A percentile compares a stretch with the other conserved stretches of the same genome.
Evolutionary conservation across 1,140 invertebrate species (phyloP).

Genomic region (Drosophila fuyamai): DNA sequence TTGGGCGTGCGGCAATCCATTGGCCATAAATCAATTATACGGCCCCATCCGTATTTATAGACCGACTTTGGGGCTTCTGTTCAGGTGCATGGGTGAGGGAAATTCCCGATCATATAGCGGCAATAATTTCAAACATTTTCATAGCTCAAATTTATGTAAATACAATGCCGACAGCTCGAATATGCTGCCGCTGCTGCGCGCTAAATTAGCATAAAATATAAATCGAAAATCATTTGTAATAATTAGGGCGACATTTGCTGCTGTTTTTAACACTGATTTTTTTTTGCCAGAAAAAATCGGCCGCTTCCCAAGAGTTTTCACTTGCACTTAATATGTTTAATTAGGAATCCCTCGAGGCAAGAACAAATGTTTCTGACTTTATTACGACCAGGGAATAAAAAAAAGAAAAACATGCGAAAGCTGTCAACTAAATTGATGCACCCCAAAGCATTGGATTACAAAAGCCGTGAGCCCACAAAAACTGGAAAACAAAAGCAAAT

Average conservation of each 20-base stretch:
- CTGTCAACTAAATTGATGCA: conserved; percentile 69
- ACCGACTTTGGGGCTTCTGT: conserved; percentile 29
- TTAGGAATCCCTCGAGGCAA: conserved; percentile 62
- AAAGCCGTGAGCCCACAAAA: conserved; percentile 28
- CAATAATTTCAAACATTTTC: conserved; percentile 65
- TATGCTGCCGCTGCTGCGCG: conserved; percentile 15
- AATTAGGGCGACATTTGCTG: conserved; percentile 71
- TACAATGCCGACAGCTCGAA: conserved; percentile 56
- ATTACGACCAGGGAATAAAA: conserved; percentile 43
- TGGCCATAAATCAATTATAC: conserved; percentile 81
- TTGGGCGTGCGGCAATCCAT: conserved; percentile 68
- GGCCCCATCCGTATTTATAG: conserved; percentile 41
- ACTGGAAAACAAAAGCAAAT: conserved; percentile 59
- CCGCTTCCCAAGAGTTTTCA: conserved; percentile 1
- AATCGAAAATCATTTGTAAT: conserved; percentile 78
- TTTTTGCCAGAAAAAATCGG: conserved; percentile 35
- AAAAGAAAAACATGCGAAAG: conserved; percentile 49
- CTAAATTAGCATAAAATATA: conserved; percentile 57
- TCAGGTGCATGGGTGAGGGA: conserved; percentile 57
- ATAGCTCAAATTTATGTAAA: conserved; percentile 54
- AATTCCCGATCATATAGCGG: conserved; percentile 25
- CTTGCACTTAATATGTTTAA: conserved; percentile 69
- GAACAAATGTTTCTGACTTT: conserved; percentile 58
- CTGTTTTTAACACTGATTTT: conserved; percentile 57
- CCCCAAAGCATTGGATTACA: conserved; percentile 33